Evolutionary conservation across 2,888 invertebrate genomes (phyloP), one percentile per base, ranked within the genome.

Genomic region (Yponomeuta evonymella): DNA sequence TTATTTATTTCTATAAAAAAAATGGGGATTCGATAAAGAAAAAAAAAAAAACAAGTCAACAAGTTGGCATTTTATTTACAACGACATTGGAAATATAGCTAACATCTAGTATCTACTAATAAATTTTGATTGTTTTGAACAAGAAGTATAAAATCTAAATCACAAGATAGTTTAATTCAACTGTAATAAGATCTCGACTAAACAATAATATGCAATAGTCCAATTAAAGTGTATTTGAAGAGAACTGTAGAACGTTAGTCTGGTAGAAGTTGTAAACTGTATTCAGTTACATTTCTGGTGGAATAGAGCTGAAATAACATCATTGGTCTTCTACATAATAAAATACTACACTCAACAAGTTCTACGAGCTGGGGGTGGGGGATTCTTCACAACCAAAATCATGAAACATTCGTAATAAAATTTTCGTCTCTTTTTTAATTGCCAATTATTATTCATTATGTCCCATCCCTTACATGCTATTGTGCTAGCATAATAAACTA

Each of bases 51-150:
- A 81, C 29, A 66, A 77, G 80, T 90, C 91, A 93, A 93, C 93
- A 92, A 92, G 91, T 92, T 92, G 89, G 93, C 92, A 88, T 91
- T 93, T 93, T 93, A 92, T 93, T 92, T 92, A 92, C 92, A 93
- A 89, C 89, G 89, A 92, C 89, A 90, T 89, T 87, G 89, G 90
- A 93, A 92, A 91, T 92, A 92, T 90, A 90, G 86, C 92, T 92
- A 92, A 91, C 89, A 91, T 90, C 89, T 91, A 91, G 86, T 87
- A 85, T 83, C 89, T 90, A 91, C 89, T 86, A 85, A 88, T 90
- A 89, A 85, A 85, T 89, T 89, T 91, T 89, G 88, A 90, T 90
- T 90, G 88, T 90, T 92, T 89, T 87, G 90, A 91, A 91, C 90
- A 90, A 90, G 90, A 91, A 91, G 91, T 91, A 92, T 91, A 91